Conservation (phyloP, 2,113 vertebrate species). For the Daubentonia madagascariensis region DNA sequence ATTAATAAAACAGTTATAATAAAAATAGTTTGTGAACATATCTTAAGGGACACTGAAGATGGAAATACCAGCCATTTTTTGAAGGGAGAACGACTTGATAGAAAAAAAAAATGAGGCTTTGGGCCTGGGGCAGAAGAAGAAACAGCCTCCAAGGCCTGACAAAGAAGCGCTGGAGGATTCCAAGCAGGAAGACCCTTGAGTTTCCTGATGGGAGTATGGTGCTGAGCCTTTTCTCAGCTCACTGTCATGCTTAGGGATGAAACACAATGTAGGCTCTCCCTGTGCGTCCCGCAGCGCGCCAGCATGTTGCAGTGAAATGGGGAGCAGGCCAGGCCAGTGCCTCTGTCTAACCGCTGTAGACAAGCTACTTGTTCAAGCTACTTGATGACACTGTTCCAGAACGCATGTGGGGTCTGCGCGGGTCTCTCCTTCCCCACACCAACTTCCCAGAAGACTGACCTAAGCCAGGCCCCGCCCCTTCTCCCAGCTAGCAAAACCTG, state of each 20-base stretch:
- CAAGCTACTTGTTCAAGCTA: no score
- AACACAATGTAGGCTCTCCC: neutral
- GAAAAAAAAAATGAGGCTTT: neutral
- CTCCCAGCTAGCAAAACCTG: neutral
- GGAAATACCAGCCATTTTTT: neutral
- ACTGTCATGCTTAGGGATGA: neutral
- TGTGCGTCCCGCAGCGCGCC: fast-evolving
- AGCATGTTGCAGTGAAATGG: fast-evolving
- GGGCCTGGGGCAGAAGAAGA: neutral
- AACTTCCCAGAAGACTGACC: neutral
- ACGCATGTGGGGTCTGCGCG: no score
- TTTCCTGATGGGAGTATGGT: neutral
- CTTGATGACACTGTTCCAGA: neutral
- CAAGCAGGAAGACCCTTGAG: neutral
- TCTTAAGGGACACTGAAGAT: neutral
- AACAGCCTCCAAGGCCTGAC: neutral
- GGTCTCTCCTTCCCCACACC: neutral
- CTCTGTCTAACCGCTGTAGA: neutral
- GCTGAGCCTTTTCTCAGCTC: neutral
- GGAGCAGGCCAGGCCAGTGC: neutral
- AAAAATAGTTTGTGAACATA: neutral
- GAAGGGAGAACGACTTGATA: neutral
- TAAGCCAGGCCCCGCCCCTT: neutral
- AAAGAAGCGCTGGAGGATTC: neutral
- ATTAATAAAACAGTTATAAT: neutral